These are phyloP conservation scores for Cladopsammia gracilis DNA, from an alignment of 64 coral and sea anemone genomes.

Conservation along the genomic window DNA sequence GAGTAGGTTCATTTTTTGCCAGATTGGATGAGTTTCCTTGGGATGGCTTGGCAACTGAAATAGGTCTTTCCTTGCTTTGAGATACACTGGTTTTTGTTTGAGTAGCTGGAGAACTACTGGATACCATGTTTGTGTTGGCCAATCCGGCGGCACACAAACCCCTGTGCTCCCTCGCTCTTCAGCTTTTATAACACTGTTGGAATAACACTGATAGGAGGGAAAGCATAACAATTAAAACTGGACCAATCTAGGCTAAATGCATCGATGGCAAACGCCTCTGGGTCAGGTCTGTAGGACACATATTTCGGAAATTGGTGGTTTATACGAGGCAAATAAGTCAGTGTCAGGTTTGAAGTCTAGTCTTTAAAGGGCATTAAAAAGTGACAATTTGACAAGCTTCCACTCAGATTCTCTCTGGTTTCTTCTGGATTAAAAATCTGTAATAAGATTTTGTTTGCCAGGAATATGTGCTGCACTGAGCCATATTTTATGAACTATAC, in stretches of 20 bases:
- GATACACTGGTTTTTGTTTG: too few relatives aligned
- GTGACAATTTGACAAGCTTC: constrained; percentile 6
- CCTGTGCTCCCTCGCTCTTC: constrained; percentile 7
- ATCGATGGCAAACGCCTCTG: constrained; percentile 31
- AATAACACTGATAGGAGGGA: constrained; percentile 40
- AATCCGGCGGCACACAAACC: constrained; percentile 31
- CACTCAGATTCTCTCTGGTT: constrained; percentile 37
- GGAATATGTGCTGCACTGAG: constrained; percentile 36
- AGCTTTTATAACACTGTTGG: constrained; percentile 1
- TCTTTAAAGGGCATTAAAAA: too few relatives aligned
- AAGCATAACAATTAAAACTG: neutral
- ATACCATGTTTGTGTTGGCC: too few relatives aligned
- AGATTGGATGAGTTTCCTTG: too few relatives aligned
- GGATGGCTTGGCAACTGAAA: too few relatives aligned
- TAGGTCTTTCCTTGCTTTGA: too few relatives aligned
- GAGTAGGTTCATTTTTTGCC: too few relatives aligned
- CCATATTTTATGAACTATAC: constrained; percentile 24
- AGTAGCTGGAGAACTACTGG: too few relatives aligned
- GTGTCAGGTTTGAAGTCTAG: too few relatives aligned
- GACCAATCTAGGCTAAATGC: constrained; percentile 29
- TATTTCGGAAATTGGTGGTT: too few relatives aligned
- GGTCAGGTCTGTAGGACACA: constrained; percentile 55
- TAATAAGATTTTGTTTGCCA: constrained; percentile 35
- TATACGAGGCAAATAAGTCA: too few relatives aligned
- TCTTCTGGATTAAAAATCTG: constrained; percentile 18